Base-by-base conservation (phyloP, 2,888 invertebrate genomes). In the Chalcis sispes region DNA sequence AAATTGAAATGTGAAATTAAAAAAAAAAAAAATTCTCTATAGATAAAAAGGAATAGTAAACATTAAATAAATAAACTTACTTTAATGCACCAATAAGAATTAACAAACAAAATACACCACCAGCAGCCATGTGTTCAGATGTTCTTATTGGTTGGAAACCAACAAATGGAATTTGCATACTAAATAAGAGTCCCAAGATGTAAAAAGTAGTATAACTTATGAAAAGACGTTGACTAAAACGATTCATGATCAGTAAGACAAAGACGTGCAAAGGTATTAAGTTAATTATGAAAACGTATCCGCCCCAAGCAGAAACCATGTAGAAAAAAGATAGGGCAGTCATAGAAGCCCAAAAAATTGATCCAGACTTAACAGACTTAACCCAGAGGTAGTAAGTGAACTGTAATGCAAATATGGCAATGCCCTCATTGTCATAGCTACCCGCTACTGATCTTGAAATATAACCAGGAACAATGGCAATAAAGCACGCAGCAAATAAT, bases 301-400 rank as follows among this genome's bases (percentile, higher is more conserved):
- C 99, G 82, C 99, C 99, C 99, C 99, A 99, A 81, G 99, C 99
- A 78, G 98, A 99, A 1, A 99, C 99, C 99, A 99, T 99, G 90
- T 99, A 99, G 90, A 99, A 99, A 90, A 99, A 99, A 0, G 98
- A 97, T 3, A 99, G 88, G 7, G 99, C 96, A 71, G 98, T 95
- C 86, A 97, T 93, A 42, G 95, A 93, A 3, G 98, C 94, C 99
- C 99, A 99, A 89, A 96, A 98, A 42, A 99, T 93, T 3, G 98
- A 97, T 29, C 99, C 99, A 80, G 96, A 98, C 89, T 99, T 99
- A 5, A 99, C 95, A 72, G 99, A 95, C 88, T 98, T 98, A 62
- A 99, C 95, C 99, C 99, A 99, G 62, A 99, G 90, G 87, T 94
- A 99, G 88, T 99, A 99, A 1, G 99, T 99, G 88, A 99, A 96